These are phyloP conservation scores for Listronotus oregonensis DNA, from an alignment of 1,140 invertebrate genomes.

Conservation along the genomic window DNA sequence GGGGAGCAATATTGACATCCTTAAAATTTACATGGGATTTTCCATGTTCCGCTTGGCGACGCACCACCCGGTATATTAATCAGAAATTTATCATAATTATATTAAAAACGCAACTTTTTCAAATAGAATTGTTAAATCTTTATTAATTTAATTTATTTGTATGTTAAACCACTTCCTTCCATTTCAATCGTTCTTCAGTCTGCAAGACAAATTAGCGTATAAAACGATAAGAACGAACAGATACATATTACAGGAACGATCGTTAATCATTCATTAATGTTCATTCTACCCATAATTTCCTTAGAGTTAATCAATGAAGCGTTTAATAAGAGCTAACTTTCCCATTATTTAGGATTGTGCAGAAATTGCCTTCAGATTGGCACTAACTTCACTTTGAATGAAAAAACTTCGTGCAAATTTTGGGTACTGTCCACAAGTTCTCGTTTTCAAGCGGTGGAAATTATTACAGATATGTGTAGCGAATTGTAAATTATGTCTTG, in stretches of 20 bases:
- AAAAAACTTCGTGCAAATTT: no score
- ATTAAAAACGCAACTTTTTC: no score
- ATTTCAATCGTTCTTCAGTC: no score
- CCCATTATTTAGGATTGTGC: constrained; percentile 6
- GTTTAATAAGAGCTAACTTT: constrained; percentile 11
- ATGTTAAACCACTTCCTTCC: no score
- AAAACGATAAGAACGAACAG: background rate
- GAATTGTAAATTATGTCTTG: constrained; percentile 12
- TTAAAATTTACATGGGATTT: no score
- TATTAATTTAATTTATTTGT: no score
- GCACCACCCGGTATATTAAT: no score
- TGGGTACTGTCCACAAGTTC: background rate
- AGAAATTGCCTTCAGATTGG: constrained; percentile 8
- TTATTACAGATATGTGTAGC: constrained; percentile 9
- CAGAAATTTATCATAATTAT: no score
- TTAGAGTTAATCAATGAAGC: constrained; percentile 8
- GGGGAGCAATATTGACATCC: no score
- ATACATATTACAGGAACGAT: background rate
- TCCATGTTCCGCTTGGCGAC: no score
- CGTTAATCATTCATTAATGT: background rate
- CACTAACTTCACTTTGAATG: constrained; percentile 8
- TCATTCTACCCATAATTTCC: constrained; percentile 2
- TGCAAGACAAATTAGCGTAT: constrained; percentile 6
- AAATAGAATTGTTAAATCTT: no score
- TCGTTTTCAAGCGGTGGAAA: constrained; percentile 4